Evolutionary conservation across 1,140 invertebrate species (phyloP).

Genomic region (Bombus huntii): DNA sequence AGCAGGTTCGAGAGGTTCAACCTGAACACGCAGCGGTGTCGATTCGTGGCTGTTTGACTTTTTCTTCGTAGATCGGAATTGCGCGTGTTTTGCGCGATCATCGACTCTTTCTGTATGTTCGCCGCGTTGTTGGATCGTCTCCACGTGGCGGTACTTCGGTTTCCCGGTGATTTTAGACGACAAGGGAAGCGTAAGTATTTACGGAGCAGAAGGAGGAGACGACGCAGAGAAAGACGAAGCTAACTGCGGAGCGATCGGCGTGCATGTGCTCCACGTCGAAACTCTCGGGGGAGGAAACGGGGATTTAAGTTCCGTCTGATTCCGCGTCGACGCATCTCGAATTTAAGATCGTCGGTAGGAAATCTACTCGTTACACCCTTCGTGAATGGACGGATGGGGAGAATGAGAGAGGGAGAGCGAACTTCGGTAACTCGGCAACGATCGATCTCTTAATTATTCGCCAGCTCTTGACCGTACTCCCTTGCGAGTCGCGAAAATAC

Average conservation of each 20-base stretch:
- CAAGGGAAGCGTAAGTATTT: background rate
- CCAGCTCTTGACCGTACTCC: conserved; percentile 25
- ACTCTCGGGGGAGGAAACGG: conserved; percentile 17
- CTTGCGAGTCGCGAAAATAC: conserved; percentile 12
- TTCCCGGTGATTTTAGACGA: background rate
- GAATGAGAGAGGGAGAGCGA: background rate
- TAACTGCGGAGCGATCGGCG: background rate
- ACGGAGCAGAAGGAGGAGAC: too few relatives aligned
- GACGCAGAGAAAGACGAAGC: background rate
- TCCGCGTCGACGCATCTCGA: conserved; percentile 52
- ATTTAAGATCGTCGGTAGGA: conserved; percentile 52
- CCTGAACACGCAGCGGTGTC: too few relatives aligned
- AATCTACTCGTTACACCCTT: conserved; percentile 43
- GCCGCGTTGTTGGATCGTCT: background rate
- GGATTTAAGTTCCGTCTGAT: conserved; percentile 52
- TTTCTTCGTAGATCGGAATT: background rate
- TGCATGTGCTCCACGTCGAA: background rate
- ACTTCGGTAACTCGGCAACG: conserved; percentile 24
- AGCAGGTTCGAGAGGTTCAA: too few relatives aligned
- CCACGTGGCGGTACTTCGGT: background rate
- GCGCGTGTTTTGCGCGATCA: background rate
- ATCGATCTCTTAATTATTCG: conserved; percentile 46
- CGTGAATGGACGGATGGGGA: conserved; percentile 9
- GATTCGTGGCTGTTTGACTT: background rate
- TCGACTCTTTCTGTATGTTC: background rate